A percentile compares a stretch with the other conserved stretches of the same genome.
Conservation (phyloP, 2,113 vertebrate species). For the Gasterosteus nipponicus region DNA sequence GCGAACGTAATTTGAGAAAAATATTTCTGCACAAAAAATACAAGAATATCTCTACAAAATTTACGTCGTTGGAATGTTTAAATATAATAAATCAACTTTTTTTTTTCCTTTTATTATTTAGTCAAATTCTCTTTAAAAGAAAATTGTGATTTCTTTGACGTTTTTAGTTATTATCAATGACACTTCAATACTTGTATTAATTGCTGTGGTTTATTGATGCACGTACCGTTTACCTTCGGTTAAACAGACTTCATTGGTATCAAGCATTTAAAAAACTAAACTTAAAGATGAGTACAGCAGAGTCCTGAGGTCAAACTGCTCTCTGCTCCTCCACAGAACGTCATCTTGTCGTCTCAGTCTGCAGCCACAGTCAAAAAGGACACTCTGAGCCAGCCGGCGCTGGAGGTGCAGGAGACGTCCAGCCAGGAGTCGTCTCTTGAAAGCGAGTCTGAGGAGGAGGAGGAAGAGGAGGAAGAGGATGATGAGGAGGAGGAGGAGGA, state of each 20-base stretch:
- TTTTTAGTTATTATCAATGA: not conserved
- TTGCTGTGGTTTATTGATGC: not conserved
- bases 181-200: not conserved
- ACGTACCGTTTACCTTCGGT: not conserved
- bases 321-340: constrained; percentile 84
- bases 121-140: not conserved
- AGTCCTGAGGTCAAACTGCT: not conserved
- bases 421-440: constrained; percentile 98
- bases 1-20: not conserved
- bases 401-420: constrained; percentile 96
- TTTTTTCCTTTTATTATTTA: not conserved
- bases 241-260: not conserved
- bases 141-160: not conserved
- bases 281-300: not conserved
- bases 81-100: no score
- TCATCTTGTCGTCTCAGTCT: constrained; percentile 96
- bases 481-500: constrained; percentile 89
- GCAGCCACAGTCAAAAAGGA: constrained; percentile 98
- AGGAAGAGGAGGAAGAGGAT: constrained; percentile 83
- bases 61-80: not conserved
- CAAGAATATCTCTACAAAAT: not conserved
- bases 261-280: not conserved
- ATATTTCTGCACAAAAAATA: not conserved
- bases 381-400: constrained; percentile 92
- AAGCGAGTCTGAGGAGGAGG: constrained; percentile 86